Evolutionary conservation across 2,113 vertebrate species (phyloP).

Genomic region (Arizona elegans): DNA sequence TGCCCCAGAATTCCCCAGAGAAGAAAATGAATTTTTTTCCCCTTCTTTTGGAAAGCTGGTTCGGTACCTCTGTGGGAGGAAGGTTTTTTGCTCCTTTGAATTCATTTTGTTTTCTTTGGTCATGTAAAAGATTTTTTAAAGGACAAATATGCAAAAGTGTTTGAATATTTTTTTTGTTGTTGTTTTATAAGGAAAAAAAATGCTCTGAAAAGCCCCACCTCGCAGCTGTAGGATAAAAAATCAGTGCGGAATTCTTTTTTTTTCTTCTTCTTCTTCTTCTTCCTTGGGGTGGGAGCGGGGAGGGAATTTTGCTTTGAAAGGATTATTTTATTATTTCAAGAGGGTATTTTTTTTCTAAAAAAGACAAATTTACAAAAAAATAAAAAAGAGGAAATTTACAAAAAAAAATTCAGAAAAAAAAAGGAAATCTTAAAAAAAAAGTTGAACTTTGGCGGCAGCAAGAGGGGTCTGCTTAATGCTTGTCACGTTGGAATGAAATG

Average conservation of each 20-base stretch:
- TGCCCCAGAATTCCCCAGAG: constrained; percentile 4
- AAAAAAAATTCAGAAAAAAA: constrained; percentile 31
- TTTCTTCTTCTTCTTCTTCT: neutral
- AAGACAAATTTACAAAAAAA: constrained; percentile 39
- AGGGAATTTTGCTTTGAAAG: constrained; percentile 30
- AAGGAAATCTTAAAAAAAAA: constrained; percentile 22
- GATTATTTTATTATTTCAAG: constrained; percentile 37
- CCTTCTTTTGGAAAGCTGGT: neutral
- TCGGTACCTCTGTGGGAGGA: neutral
- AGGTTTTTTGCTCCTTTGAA: constrained; percentile 16
- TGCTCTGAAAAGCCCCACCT: constrained; percentile 26
- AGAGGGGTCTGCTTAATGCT: constrained; percentile 10
- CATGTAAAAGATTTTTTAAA: constrained; percentile 36
- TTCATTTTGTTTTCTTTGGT: constrained; percentile 48
- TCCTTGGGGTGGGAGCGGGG: constrained; percentile 14
- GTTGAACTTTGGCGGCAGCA: constrained; percentile 25
- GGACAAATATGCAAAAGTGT: constrained; percentile 44
- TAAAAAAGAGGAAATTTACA: constrained; percentile 23
- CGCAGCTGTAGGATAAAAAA: constrained; percentile 18
- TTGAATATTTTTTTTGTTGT: constrained; percentile 25
- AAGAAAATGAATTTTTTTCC: constrained; percentile 16
- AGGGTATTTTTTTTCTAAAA: constrained; percentile 31
- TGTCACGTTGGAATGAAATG: constrained; percentile 2
- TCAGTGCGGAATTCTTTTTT: constrained; percentile 10
- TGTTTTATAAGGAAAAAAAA: constrained; percentile 37